Evolutionary conservation across 2,797 vertebrate species (phyloP).

Genomic region (Pseudomugil gertrudae): DNA sequence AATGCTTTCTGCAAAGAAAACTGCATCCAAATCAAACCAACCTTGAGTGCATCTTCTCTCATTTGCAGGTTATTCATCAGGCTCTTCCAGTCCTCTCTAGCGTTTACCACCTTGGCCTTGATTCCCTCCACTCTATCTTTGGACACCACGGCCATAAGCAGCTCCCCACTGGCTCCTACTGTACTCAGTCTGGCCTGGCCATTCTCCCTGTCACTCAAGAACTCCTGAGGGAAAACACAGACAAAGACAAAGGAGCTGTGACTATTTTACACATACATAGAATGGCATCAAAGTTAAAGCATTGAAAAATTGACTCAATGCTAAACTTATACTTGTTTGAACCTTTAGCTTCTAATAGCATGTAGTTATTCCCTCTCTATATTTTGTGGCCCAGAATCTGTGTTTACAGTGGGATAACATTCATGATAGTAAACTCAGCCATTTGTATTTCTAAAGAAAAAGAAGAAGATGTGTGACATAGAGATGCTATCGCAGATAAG

Average conservation of each 20-base stretch:
- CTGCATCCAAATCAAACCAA: constrained; percentile 40
- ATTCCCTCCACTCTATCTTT: constrained; percentile 87
- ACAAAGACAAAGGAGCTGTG: constrained; percentile 67
- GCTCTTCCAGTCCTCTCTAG: constrained; percentile 93
- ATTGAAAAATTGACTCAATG: constrained; percentile 23
- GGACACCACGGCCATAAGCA: constrained; percentile 87
- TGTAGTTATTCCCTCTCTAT: background rate
- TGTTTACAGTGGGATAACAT: constrained; percentile 31
- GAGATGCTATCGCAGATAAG: constrained; percentile 57
- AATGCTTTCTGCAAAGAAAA: constrained; percentile 5
- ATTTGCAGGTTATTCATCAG: constrained; percentile 90
- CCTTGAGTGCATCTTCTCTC: constrained; percentile 91
- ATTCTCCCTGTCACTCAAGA: constrained; percentile 91
- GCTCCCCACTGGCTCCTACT: constrained; percentile 88
- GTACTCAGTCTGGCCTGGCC: constrained; percentile 91
- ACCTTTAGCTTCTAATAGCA: constrained; percentile 8
- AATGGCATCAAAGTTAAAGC: constrained; percentile 29
- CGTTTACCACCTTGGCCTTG: constrained; percentile 84
- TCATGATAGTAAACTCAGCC: constrained; percentile 41
- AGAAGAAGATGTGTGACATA: constrained; percentile 47
- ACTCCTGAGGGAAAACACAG: constrained; percentile 84
- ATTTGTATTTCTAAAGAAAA: constrained; percentile 46
- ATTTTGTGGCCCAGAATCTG: constrained; percentile 14
- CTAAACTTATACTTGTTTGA: constrained; percentile 42
- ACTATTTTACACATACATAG: constrained; percentile 59